Percentiles rank a stretch among this genome's conserved stretches.
Conservation (phyloP, 2,888 invertebrate genomes). For the Polymixis lichenea region DNA sequence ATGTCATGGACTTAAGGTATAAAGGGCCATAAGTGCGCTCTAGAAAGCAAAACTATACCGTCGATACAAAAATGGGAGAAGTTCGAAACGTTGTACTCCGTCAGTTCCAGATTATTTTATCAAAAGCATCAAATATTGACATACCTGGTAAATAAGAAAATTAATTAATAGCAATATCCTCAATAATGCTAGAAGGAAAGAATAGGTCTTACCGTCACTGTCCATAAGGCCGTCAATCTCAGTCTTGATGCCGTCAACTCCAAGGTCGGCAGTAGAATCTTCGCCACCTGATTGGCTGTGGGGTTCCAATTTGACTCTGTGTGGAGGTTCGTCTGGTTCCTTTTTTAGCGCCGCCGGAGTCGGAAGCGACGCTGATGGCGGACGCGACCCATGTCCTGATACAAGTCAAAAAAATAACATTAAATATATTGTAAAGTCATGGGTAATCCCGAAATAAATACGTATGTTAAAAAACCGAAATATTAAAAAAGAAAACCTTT, state of each 20-base stretch:
- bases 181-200: background rate
- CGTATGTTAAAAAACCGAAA: background rate
- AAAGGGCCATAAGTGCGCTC: background rate
- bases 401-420: background rate
- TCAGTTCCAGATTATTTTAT: background rate
- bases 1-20: background rate
- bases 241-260: constrained; percentile 89
- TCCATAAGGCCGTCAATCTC: constrained; percentile 90
- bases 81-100: too few species aligned
- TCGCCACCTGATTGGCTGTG: constrained; percentile 84
- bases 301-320: constrained; percentile 88
- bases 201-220: constrained; percentile 80
- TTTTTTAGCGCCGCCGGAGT: constrained; percentile 89
- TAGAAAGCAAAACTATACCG: too few species aligned
- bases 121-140: background rate
- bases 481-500: background rate
- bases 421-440: background rate
- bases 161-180: background rate
- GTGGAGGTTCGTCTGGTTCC: constrained; percentile 86
- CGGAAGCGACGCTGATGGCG: constrained; percentile 88
- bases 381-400: constrained; percentile 88
- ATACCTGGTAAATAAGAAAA: background rate
- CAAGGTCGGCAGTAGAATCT: constrained; percentile 83
- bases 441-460: background rate
- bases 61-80: too few species aligned